phyloP scores from a whole-genome alignment of 2,113 vertebrate species.

The Pardalotus punctatus region DNA sequence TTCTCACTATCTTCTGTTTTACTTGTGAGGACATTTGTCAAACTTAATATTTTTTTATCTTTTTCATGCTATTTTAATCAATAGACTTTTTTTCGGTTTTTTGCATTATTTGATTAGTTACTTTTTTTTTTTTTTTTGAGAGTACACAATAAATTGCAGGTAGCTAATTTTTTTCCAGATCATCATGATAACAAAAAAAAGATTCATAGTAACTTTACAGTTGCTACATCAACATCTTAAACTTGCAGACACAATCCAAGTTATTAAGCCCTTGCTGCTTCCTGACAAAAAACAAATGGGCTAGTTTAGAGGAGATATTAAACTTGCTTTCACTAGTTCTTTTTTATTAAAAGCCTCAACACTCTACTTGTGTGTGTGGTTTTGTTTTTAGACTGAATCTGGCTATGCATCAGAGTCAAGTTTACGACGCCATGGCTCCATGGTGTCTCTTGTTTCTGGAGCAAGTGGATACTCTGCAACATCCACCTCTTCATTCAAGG shows the following conservation, averaged over 20 bases:
- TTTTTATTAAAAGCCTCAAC: neutral
- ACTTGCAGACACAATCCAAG: neutral
- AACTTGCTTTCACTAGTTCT: neutral
- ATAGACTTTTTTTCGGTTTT: neutral
- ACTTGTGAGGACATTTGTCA: neutral
- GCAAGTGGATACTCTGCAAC: slow-evolving; percentile 93
- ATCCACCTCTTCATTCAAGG: slow-evolving; percentile 96
- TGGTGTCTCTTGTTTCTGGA: slow-evolving; percentile 93
- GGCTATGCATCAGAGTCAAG: slow-evolving; percentile 95
- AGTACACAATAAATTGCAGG: neutral
- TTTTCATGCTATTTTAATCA: neutral
- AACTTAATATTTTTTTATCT: neutral
- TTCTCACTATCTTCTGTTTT: neutral
- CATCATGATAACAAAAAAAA: neutral
- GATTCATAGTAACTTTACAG: neutral
- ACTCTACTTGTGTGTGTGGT: neutral
- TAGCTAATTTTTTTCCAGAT: neutral
- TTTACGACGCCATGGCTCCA: slow-evolving; percentile 90
- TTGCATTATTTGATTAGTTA: neutral
- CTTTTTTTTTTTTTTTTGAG: too few species aligned
- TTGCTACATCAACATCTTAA: neutral
- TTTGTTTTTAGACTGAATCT: slow-evolving; percentile 84
- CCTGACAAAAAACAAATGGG: neutral
- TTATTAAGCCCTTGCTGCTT: neutral
- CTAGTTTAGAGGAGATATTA: neutral